A percentile compares a stretch with the other conserved stretches of the same genome.
Conservation (phyloP, 2,888 invertebrate species). For the Amblyjoppa fuscipennis region DNA sequence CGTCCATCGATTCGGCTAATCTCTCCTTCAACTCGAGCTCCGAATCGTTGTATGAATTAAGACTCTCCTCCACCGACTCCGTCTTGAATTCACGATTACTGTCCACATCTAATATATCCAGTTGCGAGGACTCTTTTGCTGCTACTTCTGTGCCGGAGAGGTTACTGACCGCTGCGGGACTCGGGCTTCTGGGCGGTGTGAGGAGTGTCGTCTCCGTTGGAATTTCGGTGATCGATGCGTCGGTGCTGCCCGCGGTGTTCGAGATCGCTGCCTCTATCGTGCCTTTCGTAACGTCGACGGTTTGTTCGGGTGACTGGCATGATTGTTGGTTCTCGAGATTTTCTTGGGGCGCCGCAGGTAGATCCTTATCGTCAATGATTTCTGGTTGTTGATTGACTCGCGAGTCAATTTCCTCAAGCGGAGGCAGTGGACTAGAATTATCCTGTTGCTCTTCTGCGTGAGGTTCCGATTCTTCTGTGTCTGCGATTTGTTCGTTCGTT, state of each 20-base stretch:
- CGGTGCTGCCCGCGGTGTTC: conserved; percentile 22
- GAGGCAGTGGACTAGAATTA: conserved; percentile 11
- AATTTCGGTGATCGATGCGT: conserved; percentile 59
- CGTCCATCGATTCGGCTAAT: conserved; percentile 75
- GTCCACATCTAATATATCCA: conserved; percentile 72
- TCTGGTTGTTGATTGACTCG: conserved; percentile 28
- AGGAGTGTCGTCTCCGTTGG: conserved; percentile 72
- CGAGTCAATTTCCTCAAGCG: conserved; percentile 24
- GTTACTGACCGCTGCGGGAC: conserved; percentile 48
- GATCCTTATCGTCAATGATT: conserved; percentile 32
- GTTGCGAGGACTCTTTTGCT: conserved; percentile 52
- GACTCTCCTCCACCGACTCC: conserved; percentile 77
- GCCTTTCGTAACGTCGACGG: conserved; percentile 16
- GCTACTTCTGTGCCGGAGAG: conserved; percentile 21
- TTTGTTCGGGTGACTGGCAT: conserved; percentile 5
- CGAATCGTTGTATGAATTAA: conserved; percentile 78
- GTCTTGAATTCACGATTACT: conserved; percentile 77
- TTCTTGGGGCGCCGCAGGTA: conserved; percentile 42
- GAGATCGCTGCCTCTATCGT: conserved; percentile 22
- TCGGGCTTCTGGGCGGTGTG: conserved; percentile 77
- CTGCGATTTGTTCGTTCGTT: conserved; percentile 18
- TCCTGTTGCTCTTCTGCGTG: conserved; percentile 40
- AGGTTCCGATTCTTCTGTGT: conserved; percentile 19
- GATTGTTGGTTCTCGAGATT: conserved; percentile 7
- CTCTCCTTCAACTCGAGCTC: conserved; percentile 79